Evolutionary conservation across 2,797 vertebrate genomes (phyloP).

Genomic region (Schizothorax lantsangensis): DNA sequence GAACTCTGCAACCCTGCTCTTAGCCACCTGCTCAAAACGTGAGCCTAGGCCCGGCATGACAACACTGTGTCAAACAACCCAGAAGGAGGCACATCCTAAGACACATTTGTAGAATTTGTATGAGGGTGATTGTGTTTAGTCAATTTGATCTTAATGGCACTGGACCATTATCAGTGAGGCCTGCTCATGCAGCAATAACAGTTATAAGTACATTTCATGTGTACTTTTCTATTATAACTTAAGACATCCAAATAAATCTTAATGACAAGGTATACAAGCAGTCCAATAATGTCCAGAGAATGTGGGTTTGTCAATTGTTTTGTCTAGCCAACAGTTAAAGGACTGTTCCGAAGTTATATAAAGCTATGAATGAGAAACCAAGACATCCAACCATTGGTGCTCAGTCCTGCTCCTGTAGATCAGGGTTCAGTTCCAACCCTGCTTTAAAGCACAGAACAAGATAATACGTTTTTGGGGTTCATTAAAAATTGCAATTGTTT

Average conservation of each 20-base stretch:
- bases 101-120: neutral
- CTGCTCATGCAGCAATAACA: neutral
- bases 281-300: neutral
- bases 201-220: neutral
- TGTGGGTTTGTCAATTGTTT: neutral
- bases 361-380: neutral
- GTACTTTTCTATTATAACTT: neutral
- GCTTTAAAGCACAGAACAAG: neutral
- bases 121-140: neutral
- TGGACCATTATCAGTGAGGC: neutral
- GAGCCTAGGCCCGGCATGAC: neutral
- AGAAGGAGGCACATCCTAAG: neutral
- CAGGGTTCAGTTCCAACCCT: neutral
- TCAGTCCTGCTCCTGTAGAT: neutral
- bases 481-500: neutral
- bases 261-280: neutral
- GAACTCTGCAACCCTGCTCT: neutral
- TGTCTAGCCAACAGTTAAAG: neutral
- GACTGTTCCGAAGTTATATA: neutral
- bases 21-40: neutral
- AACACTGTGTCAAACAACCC: neutral
- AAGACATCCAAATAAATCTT: neutral
- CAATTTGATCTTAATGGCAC: neutral
- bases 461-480: neutral
- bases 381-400: neutral